Base-by-base conservation (phyloP, 2,888 invertebrate species). In the Drosophila heteroneura region DNA sequence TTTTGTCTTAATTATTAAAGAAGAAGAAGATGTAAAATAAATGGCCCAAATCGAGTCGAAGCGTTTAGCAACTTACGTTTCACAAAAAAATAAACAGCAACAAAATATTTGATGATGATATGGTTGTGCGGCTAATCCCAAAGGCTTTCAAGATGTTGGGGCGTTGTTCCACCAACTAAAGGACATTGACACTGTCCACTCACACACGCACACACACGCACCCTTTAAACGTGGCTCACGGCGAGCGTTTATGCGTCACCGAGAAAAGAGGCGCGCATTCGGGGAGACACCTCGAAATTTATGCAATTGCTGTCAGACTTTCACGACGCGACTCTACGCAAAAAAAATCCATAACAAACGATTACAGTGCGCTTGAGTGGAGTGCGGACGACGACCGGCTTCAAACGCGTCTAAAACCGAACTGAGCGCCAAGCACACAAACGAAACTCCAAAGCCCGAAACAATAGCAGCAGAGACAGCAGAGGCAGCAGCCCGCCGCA, bases 1-100 rank as follows among this genome's bases (percentile, higher is more conserved):
- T 39, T 83, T 88, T 81, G 85, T 81, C 90, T 90, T 85, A 85
- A 85, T 89, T 85, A 90, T 83, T 79, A 85, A 82, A 84, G 56
- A 69, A 47, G 53, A 67, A 65, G 74, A 70, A 89, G 85, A 85
- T 83, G 85, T 85, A 89, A 89, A 85, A 83, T 89, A 85, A 89
- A 89, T 89, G 84, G 86, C 76, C 85, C 89, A 85, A 84, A 85
- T 88, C 90, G 73, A 79, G 69, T 73, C 61, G 53, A 67, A 64
- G 61, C 79, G 64, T 82, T 79, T 79, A 79, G 82, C 79, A 79
- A 79, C 79, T 79, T 79, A 79, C 79, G 82, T 79, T 82, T 77
- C 9, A 54, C 52, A 67, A 49, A 44, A 26, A 47, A 47, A 35
- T 60, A 49, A 65, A 26, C 35, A 30, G n/a, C 32, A 33, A 49